These are phyloP conservation scores for Elachura formosa DNA, from an alignment of 2,113 vertebrate genomes.

Conservation along the genomic window DNA sequence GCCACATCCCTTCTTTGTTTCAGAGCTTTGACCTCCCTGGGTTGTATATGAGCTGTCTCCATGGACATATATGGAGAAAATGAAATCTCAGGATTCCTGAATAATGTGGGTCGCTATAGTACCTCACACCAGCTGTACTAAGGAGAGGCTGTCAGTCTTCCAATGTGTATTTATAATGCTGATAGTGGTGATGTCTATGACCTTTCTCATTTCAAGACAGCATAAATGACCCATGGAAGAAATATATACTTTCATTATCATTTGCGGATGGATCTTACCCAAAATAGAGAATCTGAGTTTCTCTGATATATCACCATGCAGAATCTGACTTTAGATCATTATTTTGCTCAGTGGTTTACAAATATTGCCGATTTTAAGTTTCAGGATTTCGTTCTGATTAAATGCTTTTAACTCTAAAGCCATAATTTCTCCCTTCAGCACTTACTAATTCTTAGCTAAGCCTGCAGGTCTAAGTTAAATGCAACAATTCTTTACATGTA, in stretches of 20 bases:
- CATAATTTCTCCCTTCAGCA: background rate
- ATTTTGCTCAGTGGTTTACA: background rate
- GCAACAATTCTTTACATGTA: background rate
- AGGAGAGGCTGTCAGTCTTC: background rate
- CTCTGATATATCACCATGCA: background rate
- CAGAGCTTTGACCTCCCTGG: background rate
- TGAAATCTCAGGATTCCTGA: background rate
- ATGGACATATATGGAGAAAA: background rate
- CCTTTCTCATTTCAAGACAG: background rate
- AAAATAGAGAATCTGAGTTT: background rate
- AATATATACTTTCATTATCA: background rate
- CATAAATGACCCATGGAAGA: background rate
- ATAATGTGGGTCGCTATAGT: background rate
- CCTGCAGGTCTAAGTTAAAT: background rate
- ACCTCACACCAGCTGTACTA: background rate
- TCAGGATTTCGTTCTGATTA: background rate
- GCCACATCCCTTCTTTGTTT: background rate
- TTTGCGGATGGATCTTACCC: background rate
- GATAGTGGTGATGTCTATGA: background rate
- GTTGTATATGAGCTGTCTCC: background rate
- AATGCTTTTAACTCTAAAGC: background rate
- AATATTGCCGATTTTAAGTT: background rate
- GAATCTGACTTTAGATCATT: background rate
- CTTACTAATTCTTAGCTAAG: background rate
- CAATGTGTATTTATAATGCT: background rate